Base-by-base conservation (phyloP, 2,113 vertebrate genomes). In the Hiodon alosoides region DNA sequence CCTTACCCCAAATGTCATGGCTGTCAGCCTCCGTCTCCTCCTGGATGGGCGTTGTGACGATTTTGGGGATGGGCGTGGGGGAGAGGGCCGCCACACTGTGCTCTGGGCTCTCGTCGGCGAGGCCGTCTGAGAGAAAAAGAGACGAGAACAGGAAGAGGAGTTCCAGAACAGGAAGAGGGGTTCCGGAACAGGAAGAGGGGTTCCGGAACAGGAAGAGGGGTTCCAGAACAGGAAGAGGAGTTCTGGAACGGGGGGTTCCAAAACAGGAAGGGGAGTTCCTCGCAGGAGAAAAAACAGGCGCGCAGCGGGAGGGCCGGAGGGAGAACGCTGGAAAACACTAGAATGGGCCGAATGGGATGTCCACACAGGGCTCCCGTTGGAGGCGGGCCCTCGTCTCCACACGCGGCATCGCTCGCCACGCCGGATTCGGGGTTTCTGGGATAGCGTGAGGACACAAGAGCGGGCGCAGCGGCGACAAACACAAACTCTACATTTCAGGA, bases 11-110 rank as follows among this genome's bases (percentile, higher is more conserved):
- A 17, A 82, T 84, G 0, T 84, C 87, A 67, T 68, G 72, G 74
- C 67, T 31, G 61, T 80, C 80, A 1, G 90, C 90, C 14, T 86
- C 85, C 65, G 90, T 89, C 14, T 86, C 85, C 65, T 90, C 89
- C 80, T 88, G 89, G 78, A 89, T 89, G 77, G 88, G 77, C 0
- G 87, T 88, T 76, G 87, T 88, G 83, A 89, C 83, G 50, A 89
- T 90, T 84, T 87, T 88, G 4, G 91, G 90, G 51, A 90, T 86
- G 51, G 81, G 66, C 54, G 79, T 74, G 71, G 87, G 83, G 0
- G 85, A 85, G 70, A 76, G 78, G 11, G 86, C 67, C 6, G 85
- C 83, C 80, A 85, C 60, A 81, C 70, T 86, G 70, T 71, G 69
- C n/a, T 89, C 87, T 53, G 68, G 74, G 76, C 81, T 79, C 55